Evolutionary conservation across 2,888 invertebrate species (phyloP).

Genomic region (Caradrina clavipalpis): DNA sequence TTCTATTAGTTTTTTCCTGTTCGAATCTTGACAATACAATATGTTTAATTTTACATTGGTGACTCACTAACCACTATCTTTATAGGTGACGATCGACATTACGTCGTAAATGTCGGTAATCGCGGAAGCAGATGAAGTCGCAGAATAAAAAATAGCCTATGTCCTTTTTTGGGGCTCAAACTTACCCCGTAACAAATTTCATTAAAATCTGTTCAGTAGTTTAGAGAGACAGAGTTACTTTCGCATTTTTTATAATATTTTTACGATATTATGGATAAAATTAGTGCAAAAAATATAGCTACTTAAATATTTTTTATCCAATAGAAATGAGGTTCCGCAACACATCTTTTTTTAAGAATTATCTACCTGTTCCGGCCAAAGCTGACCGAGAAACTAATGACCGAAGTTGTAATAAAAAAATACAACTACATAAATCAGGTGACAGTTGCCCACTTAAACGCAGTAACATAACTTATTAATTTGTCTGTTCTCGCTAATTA

Average conservation of each 20-base stretch:
- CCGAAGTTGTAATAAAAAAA: constrained; percentile 6
- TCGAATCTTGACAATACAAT: neutral
- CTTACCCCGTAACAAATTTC: no score
- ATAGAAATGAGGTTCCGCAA: neutral
- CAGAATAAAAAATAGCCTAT: no score
- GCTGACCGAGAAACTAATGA: neutral
- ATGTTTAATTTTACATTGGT: neutral
- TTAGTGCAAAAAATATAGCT: no score
- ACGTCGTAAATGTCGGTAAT: no score
- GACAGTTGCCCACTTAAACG: constrained; percentile 22
- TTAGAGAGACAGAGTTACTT: no score
- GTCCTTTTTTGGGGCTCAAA: no score
- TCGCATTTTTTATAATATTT: no score
- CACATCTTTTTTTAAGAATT: neutral
- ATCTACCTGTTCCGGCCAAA: constrained; percentile 7
- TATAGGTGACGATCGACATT: neutral
- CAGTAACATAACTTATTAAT: constrained; percentile 35
- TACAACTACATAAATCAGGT: constrained; percentile 2
- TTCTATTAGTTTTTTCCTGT: constrained; percentile 6
- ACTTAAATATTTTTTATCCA: neutral
- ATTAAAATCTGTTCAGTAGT: no score
- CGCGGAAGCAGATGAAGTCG: no score
- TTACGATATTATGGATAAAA: no score
- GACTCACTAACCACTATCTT: neutral
- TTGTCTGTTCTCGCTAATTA: constrained; percentile 43